Base-by-base conservation (phyloP, 1,140 invertebrate genomes). In the Sarcophaga bullata region DNA sequence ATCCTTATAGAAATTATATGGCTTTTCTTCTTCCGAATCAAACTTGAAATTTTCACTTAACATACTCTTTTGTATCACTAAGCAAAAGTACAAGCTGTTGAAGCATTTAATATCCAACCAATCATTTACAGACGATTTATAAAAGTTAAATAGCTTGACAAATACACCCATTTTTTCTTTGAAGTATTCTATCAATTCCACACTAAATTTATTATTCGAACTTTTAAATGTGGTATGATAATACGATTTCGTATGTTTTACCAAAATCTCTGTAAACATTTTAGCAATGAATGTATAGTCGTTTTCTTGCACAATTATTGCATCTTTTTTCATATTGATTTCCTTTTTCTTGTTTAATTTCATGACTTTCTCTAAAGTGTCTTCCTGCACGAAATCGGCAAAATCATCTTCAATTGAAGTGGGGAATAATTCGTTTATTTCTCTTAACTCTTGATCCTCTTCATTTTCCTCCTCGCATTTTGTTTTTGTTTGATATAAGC, bases 1-100 rank as follows among this genome's bases (percentile, higher is more conserved):
- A 84, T 98, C 96, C 84, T 93, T 93, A 88, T 99, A 99, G 86
- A 98, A 97, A 90, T 99, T 95, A 81, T 89, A 90, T 10, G n/a
- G 13, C 13, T 54, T 81, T 4, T 54, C 50, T 68, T 84, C 58
- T 6, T 83, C 78, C 8, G 84, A 81, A 81, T 84, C 83, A 52
- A 86, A 73, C 8, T 85, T 80, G 15, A 86, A 73, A 49, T 47
- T 72, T 5, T 88, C 86, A 50, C 80, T 84, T 3, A 90, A 81
- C 47, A 85, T 82, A 3, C 84, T 78, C 48, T 88, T 87, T 73
- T 89, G 89, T 49, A 88, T 37, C 0, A 84, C 85, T 68, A 90
- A 25, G 0, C 84, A 84, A 47, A 90, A 86, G 37, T 81, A 81
- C n/a, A 90, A 54, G 0, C 85, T 86, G 82, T 88, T 89, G 73